Conservation (phyloP, 2,113 vertebrate species). For the Vicugna pacos region DNA sequence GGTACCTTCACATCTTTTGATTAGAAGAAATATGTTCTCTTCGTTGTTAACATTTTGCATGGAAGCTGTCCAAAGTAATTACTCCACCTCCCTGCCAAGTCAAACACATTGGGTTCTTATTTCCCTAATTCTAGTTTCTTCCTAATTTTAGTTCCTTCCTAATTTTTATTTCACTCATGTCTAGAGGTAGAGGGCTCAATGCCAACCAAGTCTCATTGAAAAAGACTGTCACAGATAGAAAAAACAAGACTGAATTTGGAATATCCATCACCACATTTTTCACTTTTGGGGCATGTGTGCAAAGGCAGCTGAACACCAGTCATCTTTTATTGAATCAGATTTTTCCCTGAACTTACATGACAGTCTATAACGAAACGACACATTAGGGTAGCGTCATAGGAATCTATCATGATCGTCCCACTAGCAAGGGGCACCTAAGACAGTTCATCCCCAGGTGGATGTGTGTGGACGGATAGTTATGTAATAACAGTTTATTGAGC, state of each 20-base stretch:
- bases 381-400: background rate
- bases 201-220: background rate
- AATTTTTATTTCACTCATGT: conserved; percentile 40
- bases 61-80: conserved; percentile 71
- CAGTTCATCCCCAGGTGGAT: background rate
- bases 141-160: conserved; percentile 26
- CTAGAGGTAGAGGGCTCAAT: conserved; percentile 17
- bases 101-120: conserved; percentile 55
- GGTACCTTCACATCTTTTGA: conserved; percentile 51
- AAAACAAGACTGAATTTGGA: conserved; percentile 30
- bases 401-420: background rate
- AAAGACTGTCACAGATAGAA: conserved; percentile 38
- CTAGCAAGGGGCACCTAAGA: background rate
- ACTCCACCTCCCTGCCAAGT: conserved; percentile 50
- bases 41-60: conserved; percentile 63
- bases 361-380: background rate
- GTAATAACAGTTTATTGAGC: background rate
- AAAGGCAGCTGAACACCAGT: background rate
- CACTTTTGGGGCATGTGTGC: background rate
- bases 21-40: conserved; percentile 68
- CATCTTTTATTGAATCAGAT: background rate
- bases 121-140: conserved; percentile 67
- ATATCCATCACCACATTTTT: background rate
- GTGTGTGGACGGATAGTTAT: background rate
- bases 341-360: background rate